Conservation (phyloP, 2,797 vertebrate genomes). For the Micrastur ruficollis region DNA sequence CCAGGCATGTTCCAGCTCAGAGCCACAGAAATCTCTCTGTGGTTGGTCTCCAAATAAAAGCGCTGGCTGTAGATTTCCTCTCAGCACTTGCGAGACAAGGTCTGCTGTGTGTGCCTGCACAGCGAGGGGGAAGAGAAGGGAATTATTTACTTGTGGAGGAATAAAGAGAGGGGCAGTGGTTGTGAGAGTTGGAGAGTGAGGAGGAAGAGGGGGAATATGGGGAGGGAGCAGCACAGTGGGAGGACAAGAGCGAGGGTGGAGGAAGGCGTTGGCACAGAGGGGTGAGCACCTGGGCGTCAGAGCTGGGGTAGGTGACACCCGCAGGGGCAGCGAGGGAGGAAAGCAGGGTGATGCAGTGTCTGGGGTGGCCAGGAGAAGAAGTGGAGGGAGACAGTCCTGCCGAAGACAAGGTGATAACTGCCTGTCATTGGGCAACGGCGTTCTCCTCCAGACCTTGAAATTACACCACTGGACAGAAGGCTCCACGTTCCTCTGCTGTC, state of each 20-base stretch:
- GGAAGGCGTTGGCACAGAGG: neutral
- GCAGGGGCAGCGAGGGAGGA: neutral
- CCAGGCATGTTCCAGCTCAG: neutral
- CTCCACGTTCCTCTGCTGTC: neutral
- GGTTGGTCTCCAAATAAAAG: slow-evolving; percentile 1
- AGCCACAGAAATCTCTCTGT: neutral
- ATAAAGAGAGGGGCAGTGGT: neutral
- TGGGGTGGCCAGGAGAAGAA: neutral
- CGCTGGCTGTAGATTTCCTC: neutral
- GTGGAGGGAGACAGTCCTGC: neutral
- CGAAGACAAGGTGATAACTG: neutral
- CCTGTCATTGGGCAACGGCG: rapidly evolving
- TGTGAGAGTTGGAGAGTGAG: neutral
- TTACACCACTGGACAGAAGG: rapidly evolving
- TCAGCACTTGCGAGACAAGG: neutral
- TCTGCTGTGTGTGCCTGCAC: neutral
- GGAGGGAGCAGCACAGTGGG: rapidly evolving
- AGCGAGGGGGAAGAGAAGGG: neutral
- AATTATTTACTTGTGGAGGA: neutral
- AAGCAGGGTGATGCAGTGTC: neutral
- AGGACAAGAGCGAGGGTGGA: neutral
- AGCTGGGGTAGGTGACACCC: neutral
- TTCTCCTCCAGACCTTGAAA: neutral
- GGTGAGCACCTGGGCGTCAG: neutral
- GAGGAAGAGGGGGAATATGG: neutral